Percentiles rank a stretch among this genome's conserved stretches.
phyloP scores from a whole-genome alignment of 2,113 vertebrate genomes.

The Clinocottus analis region DNA sequence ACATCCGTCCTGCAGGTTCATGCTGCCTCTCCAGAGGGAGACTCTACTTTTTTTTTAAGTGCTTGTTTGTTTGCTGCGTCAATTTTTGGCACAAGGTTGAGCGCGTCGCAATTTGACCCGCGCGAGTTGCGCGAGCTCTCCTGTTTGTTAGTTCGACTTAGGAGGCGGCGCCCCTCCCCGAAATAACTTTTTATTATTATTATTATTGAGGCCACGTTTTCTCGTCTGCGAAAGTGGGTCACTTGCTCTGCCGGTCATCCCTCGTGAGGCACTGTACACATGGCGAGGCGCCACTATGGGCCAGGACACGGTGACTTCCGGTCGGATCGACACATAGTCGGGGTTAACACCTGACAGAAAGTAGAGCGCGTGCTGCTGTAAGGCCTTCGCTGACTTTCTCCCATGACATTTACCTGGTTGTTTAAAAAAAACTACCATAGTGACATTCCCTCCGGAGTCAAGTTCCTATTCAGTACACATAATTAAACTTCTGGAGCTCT shows the following conservation, averaged over 20 bases:
- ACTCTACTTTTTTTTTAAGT: not conserved
- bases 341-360: not conserved
- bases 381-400: constrained; percentile 9
- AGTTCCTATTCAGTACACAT: constrained; percentile 68
- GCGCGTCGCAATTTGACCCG: not conserved
- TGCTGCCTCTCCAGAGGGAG: not conserved
- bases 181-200: constrained; percentile 65
- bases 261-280: constrained; percentile 56
- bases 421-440: constrained; percentile 49
- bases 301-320: constrained; percentile 1
- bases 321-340: not conserved
- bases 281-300: constrained; percentile 1
- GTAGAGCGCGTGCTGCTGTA: not conserved
- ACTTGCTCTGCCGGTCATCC: constrained; percentile 61
- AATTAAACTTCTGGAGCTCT: constrained; percentile 60
- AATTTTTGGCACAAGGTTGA: not conserved
- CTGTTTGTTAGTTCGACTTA: constrained; percentile 52
- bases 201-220: constrained; percentile 73
- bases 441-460: constrained; percentile 62
- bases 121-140: not conserved
- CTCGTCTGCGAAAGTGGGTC: constrained; percentile 78
- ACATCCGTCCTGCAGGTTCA: constrained; percentile 16
- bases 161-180: constrained; percentile 45
- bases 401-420: constrained; percentile 58
- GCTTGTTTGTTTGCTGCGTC: constrained; percentile 10